These are phyloP conservation scores for Orchestia grillus DNA, from an alignment of 1,140 invertebrate species.

Conservation along the genomic window DNA sequence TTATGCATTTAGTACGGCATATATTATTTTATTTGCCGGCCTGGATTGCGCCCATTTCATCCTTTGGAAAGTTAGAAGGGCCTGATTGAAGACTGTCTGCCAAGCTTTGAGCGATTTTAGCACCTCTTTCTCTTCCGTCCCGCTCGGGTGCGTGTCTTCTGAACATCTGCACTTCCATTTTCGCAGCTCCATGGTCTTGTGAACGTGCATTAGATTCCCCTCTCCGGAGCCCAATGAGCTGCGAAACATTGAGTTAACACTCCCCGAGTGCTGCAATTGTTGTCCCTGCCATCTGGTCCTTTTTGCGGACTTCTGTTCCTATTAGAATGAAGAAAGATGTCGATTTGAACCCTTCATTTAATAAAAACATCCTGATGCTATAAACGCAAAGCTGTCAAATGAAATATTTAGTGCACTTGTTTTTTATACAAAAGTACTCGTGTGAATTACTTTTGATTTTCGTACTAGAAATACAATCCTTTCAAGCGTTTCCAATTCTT, in stretches of 20 bases:
- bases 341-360: not conserved
- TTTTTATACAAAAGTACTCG: not conserved
- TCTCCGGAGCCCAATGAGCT: constrained; percentile 40
- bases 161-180: constrained; percentile 8
- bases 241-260: constrained; percentile 34
- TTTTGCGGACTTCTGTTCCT: not conserved
- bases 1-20: not conserved
- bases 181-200: not conserved
- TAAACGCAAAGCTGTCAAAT: not conserved
- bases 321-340: not conserved
- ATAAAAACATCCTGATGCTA: not conserved
- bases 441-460: not conserved
- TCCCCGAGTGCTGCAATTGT: not conserved
- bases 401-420: not conserved
- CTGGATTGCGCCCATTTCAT: not conserved
- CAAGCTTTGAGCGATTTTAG: not conserved
- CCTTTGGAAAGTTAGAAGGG: not conserved
- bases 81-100: not conserved
- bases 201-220: not conserved
- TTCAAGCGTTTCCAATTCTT: not conserved
- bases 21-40: not conserved
- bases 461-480: not conserved
- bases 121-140: not conserved
- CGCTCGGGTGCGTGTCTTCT: not conserved
- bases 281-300: constrained; percentile 7